Percentiles rank a stretch among this genome's conserved stretches.
phyloP scores from a whole-genome alignment of 2,888 invertebrate genomes.

The Cataglyphis altisquamis region DNA sequence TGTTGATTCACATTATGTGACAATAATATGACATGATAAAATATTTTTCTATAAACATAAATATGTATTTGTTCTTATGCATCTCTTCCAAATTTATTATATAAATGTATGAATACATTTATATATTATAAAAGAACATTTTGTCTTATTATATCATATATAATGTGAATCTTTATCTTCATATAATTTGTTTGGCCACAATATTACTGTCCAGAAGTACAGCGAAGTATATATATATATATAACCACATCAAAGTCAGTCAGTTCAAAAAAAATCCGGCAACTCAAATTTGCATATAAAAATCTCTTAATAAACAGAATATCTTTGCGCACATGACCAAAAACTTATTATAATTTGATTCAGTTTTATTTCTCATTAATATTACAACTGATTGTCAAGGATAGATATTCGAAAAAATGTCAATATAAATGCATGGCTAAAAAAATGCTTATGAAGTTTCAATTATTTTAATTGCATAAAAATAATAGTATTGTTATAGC shows the following conservation, averaged over 20 bases:
- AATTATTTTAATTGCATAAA: slow-evolving; percentile 28
- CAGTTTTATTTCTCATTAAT: background rate
- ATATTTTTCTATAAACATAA: background rate
- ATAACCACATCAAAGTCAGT: slow-evolving; percentile 34
- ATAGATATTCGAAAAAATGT: slow-evolving; percentile 26
- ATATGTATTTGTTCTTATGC: background rate
- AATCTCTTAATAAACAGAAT: background rate
- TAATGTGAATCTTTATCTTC: background rate
- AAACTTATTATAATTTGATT: slow-evolving; percentile 20
- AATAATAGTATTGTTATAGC: slow-evolving; percentile 9
- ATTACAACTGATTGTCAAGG: slow-evolving; percentile 13
- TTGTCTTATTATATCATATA: background rate
- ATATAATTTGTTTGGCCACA: slow-evolving; percentile 28
- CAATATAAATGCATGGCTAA: background rate
- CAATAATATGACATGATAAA: background rate
- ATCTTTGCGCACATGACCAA: slow-evolving; percentile 8
- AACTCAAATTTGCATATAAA: background rate
- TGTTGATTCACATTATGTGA: slow-evolving; percentile 1
- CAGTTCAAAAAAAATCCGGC: slow-evolving; percentile 5
- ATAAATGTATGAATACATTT: background rate
- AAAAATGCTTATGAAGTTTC: background rate
- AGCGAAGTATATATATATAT: background rate
- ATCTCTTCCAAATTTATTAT: background rate
- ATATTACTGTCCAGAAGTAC: slow-evolving; percentile 8
- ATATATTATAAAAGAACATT: background rate